Evolutionary conservation across 2,113 vertebrate genomes (phyloP).

Genomic region (Apodemus sylvaticus): DNA sequence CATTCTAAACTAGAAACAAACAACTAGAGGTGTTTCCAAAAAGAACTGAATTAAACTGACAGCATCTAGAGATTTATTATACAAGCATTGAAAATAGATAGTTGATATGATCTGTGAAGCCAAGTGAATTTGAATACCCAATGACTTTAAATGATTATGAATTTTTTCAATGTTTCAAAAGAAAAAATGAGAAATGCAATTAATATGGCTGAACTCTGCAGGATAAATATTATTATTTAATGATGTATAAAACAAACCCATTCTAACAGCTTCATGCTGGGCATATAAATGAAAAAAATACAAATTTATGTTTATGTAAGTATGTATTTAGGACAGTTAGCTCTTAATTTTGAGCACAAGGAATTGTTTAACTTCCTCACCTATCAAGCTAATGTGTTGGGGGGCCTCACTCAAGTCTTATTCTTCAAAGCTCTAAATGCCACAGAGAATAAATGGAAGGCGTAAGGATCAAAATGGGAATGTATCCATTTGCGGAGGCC

Average conservation of each 20-base stretch:
- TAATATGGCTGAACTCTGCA: slow-evolving; percentile 76
- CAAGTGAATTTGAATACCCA: slow-evolving; percentile 27
- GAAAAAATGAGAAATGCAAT: slow-evolving; percentile 76
- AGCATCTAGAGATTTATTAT: slow-evolving; percentile 39
- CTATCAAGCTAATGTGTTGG: slow-evolving; percentile 57
- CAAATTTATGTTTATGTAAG: slow-evolving; percentile 66
- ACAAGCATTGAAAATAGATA: slow-evolving; percentile 33
- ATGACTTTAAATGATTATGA: slow-evolving; percentile 44
- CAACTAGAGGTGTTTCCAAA: background rate
- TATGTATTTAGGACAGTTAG: slow-evolving; percentile 62
- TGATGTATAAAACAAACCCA: slow-evolving; percentile 74
- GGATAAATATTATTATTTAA: slow-evolving; percentile 82
- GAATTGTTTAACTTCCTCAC: slow-evolving; percentile 63
- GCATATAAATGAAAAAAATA: slow-evolving; percentile 72
- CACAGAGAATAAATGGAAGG: slow-evolving; percentile 44
- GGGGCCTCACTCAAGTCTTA: slow-evolving; percentile 32
- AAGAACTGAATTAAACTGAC: slow-evolving; percentile 46
- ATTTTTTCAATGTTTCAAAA: slow-evolving; percentile 66
- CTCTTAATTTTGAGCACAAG: slow-evolving; percentile 68
- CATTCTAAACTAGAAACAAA: too few relatives aligned
- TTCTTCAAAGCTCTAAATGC: slow-evolving; percentile 47
- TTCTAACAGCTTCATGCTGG: slow-evolving; percentile 74
- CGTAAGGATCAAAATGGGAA: slow-evolving; percentile 39
- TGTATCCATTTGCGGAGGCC: slow-evolving; percentile 48
- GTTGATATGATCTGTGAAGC: slow-evolving; percentile 59